phyloP scores from a whole-genome alignment of 1,140 invertebrate species.

The Anastrepha ludens region DNA sequence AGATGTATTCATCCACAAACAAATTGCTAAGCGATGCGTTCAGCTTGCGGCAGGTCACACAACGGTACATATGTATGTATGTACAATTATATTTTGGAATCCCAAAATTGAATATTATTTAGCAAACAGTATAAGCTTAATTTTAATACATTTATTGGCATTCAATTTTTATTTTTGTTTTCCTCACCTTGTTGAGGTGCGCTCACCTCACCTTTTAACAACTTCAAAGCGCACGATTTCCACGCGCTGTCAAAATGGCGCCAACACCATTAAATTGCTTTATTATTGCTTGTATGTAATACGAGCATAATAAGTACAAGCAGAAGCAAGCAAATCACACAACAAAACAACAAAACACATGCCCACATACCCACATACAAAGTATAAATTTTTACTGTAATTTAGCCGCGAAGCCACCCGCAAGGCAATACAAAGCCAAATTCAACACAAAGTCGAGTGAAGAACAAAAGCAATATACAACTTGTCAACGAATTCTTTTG shows the following conservation, averaged over 20 bases:
- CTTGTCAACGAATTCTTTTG: conserved; percentile 46
- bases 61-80: background rate
- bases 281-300: background rate
- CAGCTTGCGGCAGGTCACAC: background rate
- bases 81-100: background rate
- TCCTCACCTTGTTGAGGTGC: conserved; percentile 15
- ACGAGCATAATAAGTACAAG: background rate
- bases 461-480: conserved; percentile 45
- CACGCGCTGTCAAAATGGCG: conserved; percentile 45
- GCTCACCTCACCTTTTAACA: conserved; percentile 10
- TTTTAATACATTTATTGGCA: background rate
- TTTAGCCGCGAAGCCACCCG: conserved; percentile 20
- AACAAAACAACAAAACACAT: background rate
- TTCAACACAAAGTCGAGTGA: background rate
- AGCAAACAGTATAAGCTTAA: background rate
- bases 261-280: conserved; percentile 47
- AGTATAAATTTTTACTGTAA: background rate
- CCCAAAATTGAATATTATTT: background rate
- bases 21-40: conserved; percentile 1
- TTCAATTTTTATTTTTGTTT: background rate
- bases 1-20: conserved; percentile 8
- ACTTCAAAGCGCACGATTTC: conserved; percentile 41
- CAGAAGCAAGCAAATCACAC: conserved; percentile 1
- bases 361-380: background rate
- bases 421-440: background rate